These are phyloP conservation scores for Buphagus erythrorhynchus DNA, from an alignment of 2,797 vertebrate species.

Conservation along the genomic window DNA sequence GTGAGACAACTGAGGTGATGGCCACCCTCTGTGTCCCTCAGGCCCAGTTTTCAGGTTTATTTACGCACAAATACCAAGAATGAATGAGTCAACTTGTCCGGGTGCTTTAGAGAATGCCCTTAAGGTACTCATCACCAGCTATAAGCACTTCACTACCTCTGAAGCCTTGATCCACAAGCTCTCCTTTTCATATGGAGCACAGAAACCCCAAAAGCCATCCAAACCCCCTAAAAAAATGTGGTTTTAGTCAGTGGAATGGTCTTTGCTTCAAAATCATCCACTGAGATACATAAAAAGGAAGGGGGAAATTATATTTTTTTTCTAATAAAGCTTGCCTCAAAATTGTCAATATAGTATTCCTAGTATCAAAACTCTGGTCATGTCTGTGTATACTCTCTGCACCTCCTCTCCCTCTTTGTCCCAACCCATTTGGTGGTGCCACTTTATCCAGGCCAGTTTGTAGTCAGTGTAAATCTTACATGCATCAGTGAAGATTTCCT, in stretches of 20 bases:
- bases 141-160: neutral
- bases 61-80: neutral
- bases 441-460: neutral
- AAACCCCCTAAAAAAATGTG: neutral
- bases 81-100: neutral
- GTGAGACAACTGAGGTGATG: neutral
- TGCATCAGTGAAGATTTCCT: neutral
- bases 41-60: neutral
- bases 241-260: neutral
- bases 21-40: neutral
- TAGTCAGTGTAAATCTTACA: neutral
- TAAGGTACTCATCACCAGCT: neutral
- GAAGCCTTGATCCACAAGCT: neutral
- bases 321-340: neutral
- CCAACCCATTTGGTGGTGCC: neutral
- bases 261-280: neutral
- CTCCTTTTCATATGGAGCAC: neutral
- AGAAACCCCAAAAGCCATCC: neutral
- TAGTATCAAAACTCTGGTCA: neutral
- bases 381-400: neutral
- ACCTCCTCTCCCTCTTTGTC: neutral
- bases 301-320: rapidly evolving
- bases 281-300: neutral
- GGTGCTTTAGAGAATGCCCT: neutral
- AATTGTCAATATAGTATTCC: neutral